Percentiles rank a stretch among this genome's conserved stretches.
Conservation (phyloP, 2,888 invertebrate species). For the Synanthedon vespiformis region DNA sequence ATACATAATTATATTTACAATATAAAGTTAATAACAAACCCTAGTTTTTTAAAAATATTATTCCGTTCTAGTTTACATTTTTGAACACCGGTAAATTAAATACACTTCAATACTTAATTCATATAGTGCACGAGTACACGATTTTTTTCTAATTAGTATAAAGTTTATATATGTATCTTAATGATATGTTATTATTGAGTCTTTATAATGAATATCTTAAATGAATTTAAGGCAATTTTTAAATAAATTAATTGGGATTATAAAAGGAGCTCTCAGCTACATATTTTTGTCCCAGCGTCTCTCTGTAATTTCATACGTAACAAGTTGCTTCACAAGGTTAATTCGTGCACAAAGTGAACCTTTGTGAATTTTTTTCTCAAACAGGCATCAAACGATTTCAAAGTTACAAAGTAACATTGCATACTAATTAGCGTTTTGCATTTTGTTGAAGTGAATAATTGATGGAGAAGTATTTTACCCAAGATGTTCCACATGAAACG, state of each 20-base stretch:
- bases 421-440: too few species aligned
- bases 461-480: too few species aligned
- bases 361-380: too few species aligned
- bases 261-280: too few species aligned
- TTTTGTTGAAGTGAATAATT: too few species aligned
- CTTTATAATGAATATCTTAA: background rate
- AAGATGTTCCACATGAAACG: conserved; percentile 4
- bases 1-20: conserved; percentile 15
- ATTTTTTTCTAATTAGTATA: conserved; percentile 27
- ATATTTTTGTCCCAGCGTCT: background rate
- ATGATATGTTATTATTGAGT: background rate
- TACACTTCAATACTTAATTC: conserved; percentile 12
- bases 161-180: background rate
- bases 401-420: too few species aligned
- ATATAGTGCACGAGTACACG: conserved; percentile 38
- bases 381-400: too few species aligned
- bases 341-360: too few species aligned
- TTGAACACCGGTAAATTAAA: background rate
- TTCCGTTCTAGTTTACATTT: conserved; percentile 21
- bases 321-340: conserved; percentile 4
- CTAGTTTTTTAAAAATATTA: conserved; percentile 25
- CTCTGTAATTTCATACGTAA: conserved; percentile 6
- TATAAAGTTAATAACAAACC: conserved; percentile 9
- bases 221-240: background rate
- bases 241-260: background rate